Percentiles rank a stretch among this genome's conserved stretches.
Conservation (phyloP, 2,113 vertebrate genomes). For the Chelonoidis abingdonii region DNA sequence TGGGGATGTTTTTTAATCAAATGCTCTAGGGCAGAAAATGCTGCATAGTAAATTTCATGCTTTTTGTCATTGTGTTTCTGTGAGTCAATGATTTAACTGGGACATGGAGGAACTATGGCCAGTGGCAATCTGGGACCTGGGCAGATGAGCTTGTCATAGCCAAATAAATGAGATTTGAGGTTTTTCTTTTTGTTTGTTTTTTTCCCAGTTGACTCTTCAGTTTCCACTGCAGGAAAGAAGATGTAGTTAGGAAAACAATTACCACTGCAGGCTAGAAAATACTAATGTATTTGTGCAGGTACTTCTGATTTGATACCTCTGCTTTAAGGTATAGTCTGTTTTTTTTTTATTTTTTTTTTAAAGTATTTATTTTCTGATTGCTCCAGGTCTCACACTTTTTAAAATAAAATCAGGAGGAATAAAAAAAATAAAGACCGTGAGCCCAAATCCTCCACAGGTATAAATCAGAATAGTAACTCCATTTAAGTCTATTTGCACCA, state of each 20-base stretch:
- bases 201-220: not conserved
- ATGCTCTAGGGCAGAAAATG: not conserved
- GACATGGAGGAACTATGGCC: not conserved
- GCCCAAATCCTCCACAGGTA: not conserved
- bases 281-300: not conserved
- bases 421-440: not conserved
- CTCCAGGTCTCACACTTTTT: not conserved
- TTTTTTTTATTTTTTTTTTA: not conserved
- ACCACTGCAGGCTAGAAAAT: slow-evolving; percentile 31
- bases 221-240: slow-evolving; percentile 51
- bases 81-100: slow-evolving; percentile 49
- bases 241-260: slow-evolving; percentile 34
- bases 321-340: not conserved
- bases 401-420: accelerated
- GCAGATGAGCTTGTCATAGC: slow-evolving; percentile 42
- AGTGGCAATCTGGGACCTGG: not conserved
- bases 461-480: not conserved
- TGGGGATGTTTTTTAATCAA: not conserved
- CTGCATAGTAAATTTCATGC: not conserved
- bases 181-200: not conserved
- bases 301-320: not conserved
- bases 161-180: slow-evolving; percentile 42
- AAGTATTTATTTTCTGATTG: not conserved
- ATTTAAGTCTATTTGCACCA: not conserved
- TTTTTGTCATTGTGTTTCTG: not conserved